These are phyloP conservation scores for Sylvietta virens DNA, from an alignment of 2,113 vertebrate species.

Conservation along the genomic window DNA sequence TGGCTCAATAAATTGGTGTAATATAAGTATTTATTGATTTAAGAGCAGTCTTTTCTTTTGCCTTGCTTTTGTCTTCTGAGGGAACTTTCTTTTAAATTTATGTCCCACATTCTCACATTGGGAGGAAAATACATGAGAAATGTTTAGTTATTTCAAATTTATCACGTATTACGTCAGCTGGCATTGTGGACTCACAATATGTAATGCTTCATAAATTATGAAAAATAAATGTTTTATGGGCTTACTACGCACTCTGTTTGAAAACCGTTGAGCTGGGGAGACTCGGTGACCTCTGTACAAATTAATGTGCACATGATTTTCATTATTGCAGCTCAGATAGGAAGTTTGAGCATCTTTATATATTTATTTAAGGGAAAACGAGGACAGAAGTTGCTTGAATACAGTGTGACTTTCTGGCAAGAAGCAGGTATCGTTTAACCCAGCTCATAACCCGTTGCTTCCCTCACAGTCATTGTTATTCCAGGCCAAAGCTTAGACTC, in stretches of 20 bases:
- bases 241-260: conserved; percentile 42
- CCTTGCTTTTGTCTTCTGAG: conserved; percentile 51
- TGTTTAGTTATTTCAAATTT: conserved; percentile 69
- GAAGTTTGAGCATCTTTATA: conserved; percentile 30
- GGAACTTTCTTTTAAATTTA: conserved; percentile 66
- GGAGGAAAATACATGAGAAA: conserved; percentile 66
- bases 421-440: conserved; percentile 53
- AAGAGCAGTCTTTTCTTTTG: conserved; percentile 26
- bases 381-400: conserved; percentile 33
- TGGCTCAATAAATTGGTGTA: background rate
- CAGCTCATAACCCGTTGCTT: conserved; percentile 61
- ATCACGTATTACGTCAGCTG: conserved; percentile 66
- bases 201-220: conserved; percentile 72
- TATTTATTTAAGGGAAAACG: conserved; percentile 43
- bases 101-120: conserved; percentile 58
- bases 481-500: conserved; percentile 71
- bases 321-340: conserved; percentile 49
- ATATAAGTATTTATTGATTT: conserved; percentile 43
- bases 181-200: conserved; percentile 60
- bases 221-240: conserved; percentile 65
- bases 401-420: conserved; percentile 24
- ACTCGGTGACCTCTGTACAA: conserved; percentile 45
- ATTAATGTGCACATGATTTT: conserved; percentile 64
- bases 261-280: conserved; percentile 56
- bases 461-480: conserved; percentile 67